A percentile compares a stretch with the other conserved stretches of the same genome.
phyloP scores from a whole-genome alignment of 1,140 invertebrate genomes.

The Formica exsecta region DNA sequence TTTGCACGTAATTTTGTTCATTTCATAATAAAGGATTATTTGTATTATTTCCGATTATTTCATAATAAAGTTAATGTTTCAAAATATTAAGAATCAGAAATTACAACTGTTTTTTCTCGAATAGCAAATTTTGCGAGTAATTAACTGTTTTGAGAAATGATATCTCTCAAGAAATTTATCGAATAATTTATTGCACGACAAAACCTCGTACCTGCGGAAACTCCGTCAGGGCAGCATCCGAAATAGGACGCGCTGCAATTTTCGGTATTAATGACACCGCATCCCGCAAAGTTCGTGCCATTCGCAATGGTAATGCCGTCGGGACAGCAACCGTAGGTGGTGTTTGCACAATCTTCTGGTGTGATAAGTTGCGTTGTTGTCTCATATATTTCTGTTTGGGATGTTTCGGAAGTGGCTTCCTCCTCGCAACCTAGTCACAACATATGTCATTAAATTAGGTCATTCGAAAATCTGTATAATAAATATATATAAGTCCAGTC shows the following conservation, averaged over 20 bases:
- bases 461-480: neutral
- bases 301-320: constrained; percentile 87
- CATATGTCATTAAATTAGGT: neutral
- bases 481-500: neutral
- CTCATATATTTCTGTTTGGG: constrained; percentile 69
- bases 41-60: no score
- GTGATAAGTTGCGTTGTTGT: constrained; percentile 72
- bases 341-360: constrained; percentile 83
- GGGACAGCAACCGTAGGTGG: constrained; percentile 89
- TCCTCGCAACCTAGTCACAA: constrained; percentile 76
- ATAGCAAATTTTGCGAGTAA: neutral
- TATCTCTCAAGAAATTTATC: neutral
- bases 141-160: neutral
- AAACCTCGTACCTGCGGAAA: constrained; percentile 87
- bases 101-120: neutral
- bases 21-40: no score
- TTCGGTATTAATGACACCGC: constrained; percentile 85
- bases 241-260: constrained; percentile 89
- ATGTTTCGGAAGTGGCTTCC: constrained; percentile 66
- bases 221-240: constrained; percentile 93
- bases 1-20: neutral
- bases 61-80: neutral
- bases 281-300: constrained; percentile 86
- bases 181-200: neutral
- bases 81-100: neutral